A percentile compares a stretch with the other conserved stretches of the same genome.
Conservation (phyloP, 2,113 vertebrate genomes). For the Haemorhous mexicanus region DNA sequence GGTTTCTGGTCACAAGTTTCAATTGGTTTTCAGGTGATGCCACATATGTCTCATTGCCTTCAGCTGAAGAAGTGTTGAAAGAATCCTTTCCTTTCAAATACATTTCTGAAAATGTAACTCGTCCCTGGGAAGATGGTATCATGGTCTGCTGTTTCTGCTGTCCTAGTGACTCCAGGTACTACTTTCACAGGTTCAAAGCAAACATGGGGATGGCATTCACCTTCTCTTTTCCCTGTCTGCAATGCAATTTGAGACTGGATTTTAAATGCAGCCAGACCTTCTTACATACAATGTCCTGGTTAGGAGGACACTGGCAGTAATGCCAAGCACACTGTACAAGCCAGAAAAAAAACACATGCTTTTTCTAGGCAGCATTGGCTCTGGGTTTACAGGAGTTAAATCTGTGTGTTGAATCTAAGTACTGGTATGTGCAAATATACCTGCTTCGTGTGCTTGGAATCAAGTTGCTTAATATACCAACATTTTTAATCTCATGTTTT, state of each 20-base stretch:
- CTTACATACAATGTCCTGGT: neutral
- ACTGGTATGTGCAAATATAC: neutral
- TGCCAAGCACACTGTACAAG: neutral
- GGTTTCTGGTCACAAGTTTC: neutral
- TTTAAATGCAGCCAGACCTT: neutral
- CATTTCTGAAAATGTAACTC: neutral
- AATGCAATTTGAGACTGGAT: neutral
- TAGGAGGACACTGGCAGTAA: neutral
- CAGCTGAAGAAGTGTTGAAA: neutral
- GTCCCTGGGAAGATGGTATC: neutral
- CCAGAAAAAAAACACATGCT: neutral
- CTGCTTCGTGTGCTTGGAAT: neutral
- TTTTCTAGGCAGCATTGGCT: neutral
- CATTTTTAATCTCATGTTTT: neutral
- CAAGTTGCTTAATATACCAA: neutral
- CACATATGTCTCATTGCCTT: neutral
- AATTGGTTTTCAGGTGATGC: neutral
- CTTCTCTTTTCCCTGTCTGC: neutral
- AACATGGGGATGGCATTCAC: neutral
- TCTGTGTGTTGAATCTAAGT: neutral
- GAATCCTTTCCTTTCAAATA: neutral
- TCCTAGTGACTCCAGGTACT: neutral
- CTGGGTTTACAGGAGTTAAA: neutral
- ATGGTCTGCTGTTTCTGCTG: neutral
- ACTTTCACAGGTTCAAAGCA: neutral